Evolutionary conservation across 1,140 invertebrate species (phyloP).

Genomic region (Ostrea edulis): DNA sequence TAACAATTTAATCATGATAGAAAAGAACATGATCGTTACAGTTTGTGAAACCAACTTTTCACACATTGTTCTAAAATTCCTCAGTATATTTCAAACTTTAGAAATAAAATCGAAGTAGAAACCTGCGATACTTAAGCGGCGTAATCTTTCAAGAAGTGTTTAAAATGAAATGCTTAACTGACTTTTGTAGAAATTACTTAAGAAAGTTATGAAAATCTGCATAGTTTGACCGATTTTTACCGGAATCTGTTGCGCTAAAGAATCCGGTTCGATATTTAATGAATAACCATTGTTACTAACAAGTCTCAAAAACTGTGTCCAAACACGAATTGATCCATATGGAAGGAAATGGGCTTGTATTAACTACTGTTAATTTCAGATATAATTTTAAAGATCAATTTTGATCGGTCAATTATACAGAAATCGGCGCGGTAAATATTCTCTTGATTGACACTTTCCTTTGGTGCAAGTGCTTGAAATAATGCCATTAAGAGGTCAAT

Average conservation of each 20-base stretch:
- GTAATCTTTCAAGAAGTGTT: no score
- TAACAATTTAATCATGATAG: not conserved
- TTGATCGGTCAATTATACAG: not conserved
- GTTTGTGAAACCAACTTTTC: not conserved
- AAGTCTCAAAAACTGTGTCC: not conserved
- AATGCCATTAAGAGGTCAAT: not conserved
- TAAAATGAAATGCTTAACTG: no score
- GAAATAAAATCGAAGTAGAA: not conserved
- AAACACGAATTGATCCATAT: not conserved
- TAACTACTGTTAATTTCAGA: constrained; percentile 26
- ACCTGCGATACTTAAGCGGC: not conserved
- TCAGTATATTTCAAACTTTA: not conserved
- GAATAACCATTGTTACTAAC: not conserved
- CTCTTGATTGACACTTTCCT: constrained; percentile 17
- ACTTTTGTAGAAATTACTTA: no score
- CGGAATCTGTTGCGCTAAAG: not conserved
- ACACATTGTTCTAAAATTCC: not conserved
- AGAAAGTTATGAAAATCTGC: no score
- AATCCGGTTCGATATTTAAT: not conserved
- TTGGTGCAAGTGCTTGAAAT: not conserved
- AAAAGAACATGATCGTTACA: not conserved
- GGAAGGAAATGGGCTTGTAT: constrained; percentile 8
- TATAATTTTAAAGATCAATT: constrained; percentile 20
- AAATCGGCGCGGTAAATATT: not conserved
- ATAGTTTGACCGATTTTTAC: not conserved